These are phyloP conservation scores for Leptestheria dahalacensis DNA, from an alignment of 1,140 invertebrate species.

Conservation along the genomic window DNA sequence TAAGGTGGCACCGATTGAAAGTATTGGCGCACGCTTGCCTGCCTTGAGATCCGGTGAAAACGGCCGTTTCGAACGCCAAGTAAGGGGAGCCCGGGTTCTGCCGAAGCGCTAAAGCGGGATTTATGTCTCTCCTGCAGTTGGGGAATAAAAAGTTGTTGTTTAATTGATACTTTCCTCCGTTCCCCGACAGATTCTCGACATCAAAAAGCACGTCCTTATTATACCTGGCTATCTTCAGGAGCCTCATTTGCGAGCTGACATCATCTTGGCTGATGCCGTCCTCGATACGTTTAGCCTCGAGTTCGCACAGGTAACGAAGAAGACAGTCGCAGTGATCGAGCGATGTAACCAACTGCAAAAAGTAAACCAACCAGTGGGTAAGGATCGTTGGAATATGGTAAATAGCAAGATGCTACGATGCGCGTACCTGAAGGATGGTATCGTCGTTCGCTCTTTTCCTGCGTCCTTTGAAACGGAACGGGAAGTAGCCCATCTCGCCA, in stretches of 20 bases:
- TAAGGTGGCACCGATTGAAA: not conserved
- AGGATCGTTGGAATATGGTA: not conserved
- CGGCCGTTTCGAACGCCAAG: not conserved
- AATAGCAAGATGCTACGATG: not conserved
- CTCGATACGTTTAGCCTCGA: not conserved
- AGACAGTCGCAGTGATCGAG: not conserved
- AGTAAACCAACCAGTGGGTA: too few relatives aligned
- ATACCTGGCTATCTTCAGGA: conserved; percentile 5
- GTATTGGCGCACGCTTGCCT: not conserved
- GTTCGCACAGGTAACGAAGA: conserved; percentile 5
- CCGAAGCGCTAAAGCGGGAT: not conserved
- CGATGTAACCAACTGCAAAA: not conserved
- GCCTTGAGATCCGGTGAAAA: not conserved
- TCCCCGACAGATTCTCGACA: too few relatives aligned
- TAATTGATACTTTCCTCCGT: too few relatives aligned
- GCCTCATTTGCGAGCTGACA: not conserved
- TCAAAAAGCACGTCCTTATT: too few relatives aligned
- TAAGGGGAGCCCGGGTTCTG: conserved; percentile 1
- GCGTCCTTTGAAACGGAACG: conserved; percentile 1
- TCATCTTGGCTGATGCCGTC: not conserved
- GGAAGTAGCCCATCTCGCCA: not conserved
- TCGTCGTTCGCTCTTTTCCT: not conserved
- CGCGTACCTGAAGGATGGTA: not conserved
- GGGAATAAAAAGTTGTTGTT: too few relatives aligned
- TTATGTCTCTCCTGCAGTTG: not conserved